Base-by-base conservation (phyloP, 2,888 invertebrate genomes). In the Bibio marci region DNA sequence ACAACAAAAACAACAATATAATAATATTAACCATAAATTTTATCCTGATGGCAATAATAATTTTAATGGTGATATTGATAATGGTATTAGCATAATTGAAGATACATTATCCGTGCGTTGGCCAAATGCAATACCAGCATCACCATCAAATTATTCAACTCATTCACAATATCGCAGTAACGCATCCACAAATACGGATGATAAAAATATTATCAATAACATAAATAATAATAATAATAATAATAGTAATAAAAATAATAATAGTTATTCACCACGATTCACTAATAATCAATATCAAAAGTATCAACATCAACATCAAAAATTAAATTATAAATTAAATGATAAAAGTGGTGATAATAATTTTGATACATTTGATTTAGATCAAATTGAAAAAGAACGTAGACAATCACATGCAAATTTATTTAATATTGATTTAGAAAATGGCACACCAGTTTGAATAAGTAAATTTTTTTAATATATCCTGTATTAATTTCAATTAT, bases 401-500 rank as follows among this genome's bases (percentile, higher is more conserved):
- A 49, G 61, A 18, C 56, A 57, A 38, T 62, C 62, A 3, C 60
- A 62, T 49, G 60, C 61, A n/a, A 59, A 50, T 40, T 52, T 62
- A 31, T 61, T 61, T 41, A 49, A 44, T 32, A 18, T 41, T 15
- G 43, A 40, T 31, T 35, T 17, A 15, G 11, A 35, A 10, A 36
- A 18, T 30, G 40, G 40, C 25, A 40, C 40, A 26, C 35, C 40
- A 2, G 40, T 40, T 26, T 40, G 30, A 38, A 32, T 6, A 22
- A 22, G 8, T 22, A 6, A 22, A n/a, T n/a, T n/a, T n/a, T n/a
- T n/a, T n/a, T n/a, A n/a, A n/a, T n/a, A n/a, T n/a, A n/a, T n/a
- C n/a, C n/a, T n/a, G n/a, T n/a, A n/a, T n/a, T n/a, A n/a, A n/a
- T n/a, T n/a, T n/a, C n/a, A n/a, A n/a, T n/a, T n/a, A n/a, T n/a